A percentile compares a stretch with the other conserved stretches of the same genome.
Evolutionary conservation across 1,140 invertebrate species (phyloP).

Genomic region (Stenopsyche tienmushanensis): DNA sequence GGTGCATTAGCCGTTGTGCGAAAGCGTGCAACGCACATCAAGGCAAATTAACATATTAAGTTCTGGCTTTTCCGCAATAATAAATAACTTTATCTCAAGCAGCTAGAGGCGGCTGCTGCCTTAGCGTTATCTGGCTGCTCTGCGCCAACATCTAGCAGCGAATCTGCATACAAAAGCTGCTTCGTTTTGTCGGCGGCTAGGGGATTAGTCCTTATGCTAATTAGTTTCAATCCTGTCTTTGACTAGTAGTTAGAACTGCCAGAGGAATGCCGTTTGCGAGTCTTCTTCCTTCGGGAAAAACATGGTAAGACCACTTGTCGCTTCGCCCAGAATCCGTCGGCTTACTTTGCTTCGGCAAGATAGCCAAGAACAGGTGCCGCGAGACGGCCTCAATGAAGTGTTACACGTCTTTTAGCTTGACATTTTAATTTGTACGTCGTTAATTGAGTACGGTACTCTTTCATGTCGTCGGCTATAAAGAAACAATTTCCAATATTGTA

Average conservation of each 20-base stretch:
- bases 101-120: constrained; percentile 15
- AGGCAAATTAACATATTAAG: constrained; percentile 17
- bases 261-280: not conserved
- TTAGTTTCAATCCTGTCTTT: constrained; percentile 12
- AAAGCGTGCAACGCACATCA: too few species aligned
- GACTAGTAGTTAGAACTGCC: constrained; percentile 8
- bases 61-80: constrained; percentile 24
- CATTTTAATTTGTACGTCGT: too few species aligned
- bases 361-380: not conserved
- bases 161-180: constrained; percentile 36
- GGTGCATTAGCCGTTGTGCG: too few species aligned
- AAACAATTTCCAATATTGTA: too few species aligned
- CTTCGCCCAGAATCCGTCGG: not conserved
- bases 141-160: constrained; percentile 9
- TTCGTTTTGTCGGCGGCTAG: not conserved
- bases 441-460: too few species aligned
- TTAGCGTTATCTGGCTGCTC: constrained; percentile 19
- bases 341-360: not conserved
- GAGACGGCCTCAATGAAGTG: not conserved
- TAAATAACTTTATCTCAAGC: constrained; percentile 38
- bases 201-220: constrained; percentile 36
- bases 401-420: too few species aligned
- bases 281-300: too few species aligned
- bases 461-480: too few species aligned
- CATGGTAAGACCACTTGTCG: too few species aligned